Evolutionary conservation across 1,140 invertebrate genomes (phyloP).

Genomic region (Drosophila trapezifrons): DNA sequence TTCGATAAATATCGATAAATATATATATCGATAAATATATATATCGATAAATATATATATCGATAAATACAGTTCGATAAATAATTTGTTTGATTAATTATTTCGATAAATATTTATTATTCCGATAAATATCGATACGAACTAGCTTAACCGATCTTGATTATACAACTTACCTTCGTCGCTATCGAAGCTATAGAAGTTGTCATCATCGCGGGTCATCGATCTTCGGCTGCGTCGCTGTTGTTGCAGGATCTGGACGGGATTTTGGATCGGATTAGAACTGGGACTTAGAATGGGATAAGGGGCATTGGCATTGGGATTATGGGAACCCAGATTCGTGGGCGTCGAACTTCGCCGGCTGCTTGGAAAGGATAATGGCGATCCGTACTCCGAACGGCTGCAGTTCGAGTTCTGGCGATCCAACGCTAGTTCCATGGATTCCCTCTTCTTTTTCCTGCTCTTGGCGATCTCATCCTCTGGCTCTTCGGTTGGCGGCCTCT

Average conservation of each 20-base stretch:
- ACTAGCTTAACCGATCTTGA: not conserved
- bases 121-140: not conserved
- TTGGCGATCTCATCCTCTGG: not conserved
- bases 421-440: slow-evolving; percentile 17
- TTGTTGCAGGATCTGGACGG: slow-evolving; percentile 22
- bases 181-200: slow-evolving; percentile 81
- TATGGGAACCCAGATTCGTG: slow-evolving; percentile 26
- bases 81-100: not conserved
- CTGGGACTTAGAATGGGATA: slow-evolving; percentile 3
- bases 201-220: slow-evolving; percentile 77
- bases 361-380: slow-evolving; percentile 56
- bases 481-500: not conserved
- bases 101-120: not conserved
- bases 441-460: slow-evolving; percentile 12
- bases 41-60: too few relatives aligned
- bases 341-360: slow-evolving; percentile 55
- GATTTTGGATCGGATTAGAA: slow-evolving; percentile 18
- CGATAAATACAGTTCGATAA: not conserved
- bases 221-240: slow-evolving; percentile 63
- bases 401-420: slow-evolving; percentile 71
- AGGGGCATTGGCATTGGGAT: not conserved
- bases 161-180: slow-evolving; percentile 69
- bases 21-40: not conserved
- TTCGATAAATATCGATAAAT: too few relatives aligned
- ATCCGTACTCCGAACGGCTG: slow-evolving; percentile 69